Base-by-base conservation (phyloP, 1,140 invertebrate genomes). In the Branchinecta lindahli region DNA sequence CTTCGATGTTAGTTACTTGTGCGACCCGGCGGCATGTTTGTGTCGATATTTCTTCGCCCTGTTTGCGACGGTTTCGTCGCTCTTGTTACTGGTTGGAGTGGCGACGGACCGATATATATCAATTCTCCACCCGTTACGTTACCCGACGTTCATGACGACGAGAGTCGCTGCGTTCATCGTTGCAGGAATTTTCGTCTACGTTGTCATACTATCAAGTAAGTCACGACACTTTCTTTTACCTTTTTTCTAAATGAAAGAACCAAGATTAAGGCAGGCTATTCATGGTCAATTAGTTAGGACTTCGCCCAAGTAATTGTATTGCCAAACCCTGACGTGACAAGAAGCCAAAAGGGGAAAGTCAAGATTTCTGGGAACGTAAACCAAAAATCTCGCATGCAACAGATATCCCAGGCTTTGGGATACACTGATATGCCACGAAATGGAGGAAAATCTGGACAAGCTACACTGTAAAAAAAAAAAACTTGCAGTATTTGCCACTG, bases 41-140 rank as follows among this genome's bases (percentile, higher is more conserved):
- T 21, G 69, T 21, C 73, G 45, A 61, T 75, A 75, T 71, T 74
- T 73, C 68, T 72, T 72, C 65, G 72, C 73, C 20, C 70, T 74
- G 8, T 75, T 70, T 65, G 66, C 72, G 7, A 73, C 73, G 9
- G 70, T 72, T 3, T 71, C 72, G n/a, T 75, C 75, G 1, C 70
- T 75, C 70, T 33, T 75, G 67, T 70, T 69, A 33, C 44, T 72
- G 7, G 68, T 73, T 61, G 75, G 75, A 5, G 75, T 71, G 0
- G 75, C 75, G 0, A 71, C 74, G 44, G 73, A 74, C 66, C 70
- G 73, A 15, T 74, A 74, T 68, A 46, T 74, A 8, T 73, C 72
- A 8, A 72, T 74, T 18, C 44, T 74, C 21, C 69, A 74, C 66
- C 72, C 73, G 46, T 46, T 73, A 33, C n/a, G 70, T 4, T 75